Evolutionary conservation across 2,113 vertebrate species (phyloP).

Genomic region (Thamnaconus septentrionalis): DNA sequence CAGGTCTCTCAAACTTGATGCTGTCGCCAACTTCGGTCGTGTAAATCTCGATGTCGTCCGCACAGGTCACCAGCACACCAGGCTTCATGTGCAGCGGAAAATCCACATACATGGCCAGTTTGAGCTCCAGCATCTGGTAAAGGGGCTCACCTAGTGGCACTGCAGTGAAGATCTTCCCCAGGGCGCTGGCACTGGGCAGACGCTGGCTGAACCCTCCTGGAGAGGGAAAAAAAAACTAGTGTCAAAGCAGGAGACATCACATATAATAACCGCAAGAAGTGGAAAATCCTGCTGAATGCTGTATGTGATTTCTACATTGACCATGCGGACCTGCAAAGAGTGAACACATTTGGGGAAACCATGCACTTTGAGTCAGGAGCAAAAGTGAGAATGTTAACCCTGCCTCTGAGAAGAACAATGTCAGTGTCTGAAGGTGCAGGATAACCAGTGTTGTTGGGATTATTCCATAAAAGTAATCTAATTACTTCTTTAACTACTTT

Average conservation of each 20-base stretch:
- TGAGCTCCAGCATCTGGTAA: constrained; percentile 95
- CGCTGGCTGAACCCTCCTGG: constrained; percentile 93
- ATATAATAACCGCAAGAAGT: background rate
- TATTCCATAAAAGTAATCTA: no score
- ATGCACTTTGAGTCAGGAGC: no score
- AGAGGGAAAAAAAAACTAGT: background rate
- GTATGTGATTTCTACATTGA: no score
- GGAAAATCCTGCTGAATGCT: no score
- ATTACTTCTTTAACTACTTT: no score
- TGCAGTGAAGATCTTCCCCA: constrained; percentile 92
- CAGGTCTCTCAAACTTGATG: constrained; percentile 81
- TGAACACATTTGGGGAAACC: no score
- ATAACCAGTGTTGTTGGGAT: no score
- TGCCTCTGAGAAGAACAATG: no score
- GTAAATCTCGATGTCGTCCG: constrained; percentile 94
- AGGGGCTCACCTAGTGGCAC: constrained; percentile 84
- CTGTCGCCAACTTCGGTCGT: constrained; percentile 54
- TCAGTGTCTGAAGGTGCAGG: no score
- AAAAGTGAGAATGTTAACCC: no score
- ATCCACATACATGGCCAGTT: constrained; percentile 92
- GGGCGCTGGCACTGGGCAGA: constrained; percentile 87
- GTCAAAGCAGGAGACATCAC: constrained; percentile 2
- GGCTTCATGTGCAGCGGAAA: constrained; percentile 88
- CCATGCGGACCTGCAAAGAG: no score
- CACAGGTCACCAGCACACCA: constrained; percentile 86